Evolutionary conservation across 1,140 invertebrate species (phyloP), one percentile per base, ranked within the genome.

Genomic region (Hycleus phaleratus): DNA sequence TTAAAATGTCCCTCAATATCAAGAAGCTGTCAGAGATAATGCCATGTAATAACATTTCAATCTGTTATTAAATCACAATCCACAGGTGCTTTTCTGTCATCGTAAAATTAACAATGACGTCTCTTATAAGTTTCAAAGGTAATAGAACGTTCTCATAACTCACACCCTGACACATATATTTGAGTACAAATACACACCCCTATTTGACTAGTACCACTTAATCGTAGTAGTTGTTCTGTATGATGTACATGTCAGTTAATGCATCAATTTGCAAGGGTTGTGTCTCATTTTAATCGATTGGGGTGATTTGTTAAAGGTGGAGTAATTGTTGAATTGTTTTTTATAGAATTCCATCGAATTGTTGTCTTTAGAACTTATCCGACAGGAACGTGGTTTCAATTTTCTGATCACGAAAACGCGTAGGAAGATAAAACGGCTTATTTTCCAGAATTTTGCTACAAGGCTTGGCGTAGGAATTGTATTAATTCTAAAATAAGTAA

Each of bases 41-140:
- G 43, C 51, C 51, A 26, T 50, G 51, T 59, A 59, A 59, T 59
- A 53, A 55, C 58, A 53, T 55, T 55, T 53, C 58, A 59, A 59
- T 59, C 58, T 59, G 58, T 54, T 59, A 59, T 59, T 59, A 55
- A 59, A 59, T 59, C 58, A 59, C 51, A 50, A 54, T 59, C 58
- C 58, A 59, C 58, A 59, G 58, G 58, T 59, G 58, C 51, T 46
- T 26, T 44, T 11, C 38, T 32, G 32, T 7, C 32, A 32, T 32
- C 38, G 24, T 49, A 26, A 56, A 48, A 56, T 56, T 56, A 42
- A 53, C 25, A 32, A 7, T 46, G 44, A 46, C 18, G 12, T 46
- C 44, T 46, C 44, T 26, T 18, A 11, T 26, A 18, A 46, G 9
- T 46, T 46, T 24, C 44, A 12, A 46, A 46, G 44, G 18, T 46